Conservation (phyloP, 1,140 invertebrate species). For the Metopolophium dirhodum region DNA sequence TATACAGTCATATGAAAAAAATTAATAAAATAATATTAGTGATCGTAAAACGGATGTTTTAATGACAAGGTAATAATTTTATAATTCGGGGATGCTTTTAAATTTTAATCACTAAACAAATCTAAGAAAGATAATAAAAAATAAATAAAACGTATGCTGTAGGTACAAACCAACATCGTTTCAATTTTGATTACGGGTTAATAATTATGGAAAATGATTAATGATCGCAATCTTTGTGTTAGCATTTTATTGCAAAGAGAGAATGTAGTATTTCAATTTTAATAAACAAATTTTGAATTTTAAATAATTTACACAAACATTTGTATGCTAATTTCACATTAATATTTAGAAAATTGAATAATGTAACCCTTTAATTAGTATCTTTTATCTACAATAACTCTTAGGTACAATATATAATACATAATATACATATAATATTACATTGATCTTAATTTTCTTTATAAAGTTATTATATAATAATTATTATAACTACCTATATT, state of each 20-base stretch:
- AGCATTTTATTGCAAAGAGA: neutral
- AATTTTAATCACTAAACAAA: constrained; percentile 17
- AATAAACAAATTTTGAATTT: constrained; percentile 13
- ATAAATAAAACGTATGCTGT: neutral
- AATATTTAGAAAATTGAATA: neutral
- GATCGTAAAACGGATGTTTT: constrained; percentile 24
- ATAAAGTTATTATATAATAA: neutral
- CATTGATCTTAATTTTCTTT: neutral
- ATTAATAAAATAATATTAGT: constrained; percentile 31
- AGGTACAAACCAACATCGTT: neutral
- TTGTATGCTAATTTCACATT: neutral
- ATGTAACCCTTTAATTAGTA: neutral
- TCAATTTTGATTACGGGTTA: neutral
- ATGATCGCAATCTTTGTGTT: neutral
- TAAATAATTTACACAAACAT: constrained; percentile 1
- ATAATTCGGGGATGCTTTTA: constrained; percentile 31
- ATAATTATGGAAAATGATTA: neutral
- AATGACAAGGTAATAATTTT: constrained; percentile 37
- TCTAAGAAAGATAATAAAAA: constrained; percentile 12
- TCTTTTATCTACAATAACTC: neutral
- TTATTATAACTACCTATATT: neutral
- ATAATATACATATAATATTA: neutral
- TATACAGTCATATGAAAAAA: neutral
- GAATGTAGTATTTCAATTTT: neutral
- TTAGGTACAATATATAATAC: neutral